Percentiles rank a stretch among this genome's conserved stretches.
Conservation (phyloP, 2,797 vertebrate species). For the Pantherophis vulpinus region DNA sequence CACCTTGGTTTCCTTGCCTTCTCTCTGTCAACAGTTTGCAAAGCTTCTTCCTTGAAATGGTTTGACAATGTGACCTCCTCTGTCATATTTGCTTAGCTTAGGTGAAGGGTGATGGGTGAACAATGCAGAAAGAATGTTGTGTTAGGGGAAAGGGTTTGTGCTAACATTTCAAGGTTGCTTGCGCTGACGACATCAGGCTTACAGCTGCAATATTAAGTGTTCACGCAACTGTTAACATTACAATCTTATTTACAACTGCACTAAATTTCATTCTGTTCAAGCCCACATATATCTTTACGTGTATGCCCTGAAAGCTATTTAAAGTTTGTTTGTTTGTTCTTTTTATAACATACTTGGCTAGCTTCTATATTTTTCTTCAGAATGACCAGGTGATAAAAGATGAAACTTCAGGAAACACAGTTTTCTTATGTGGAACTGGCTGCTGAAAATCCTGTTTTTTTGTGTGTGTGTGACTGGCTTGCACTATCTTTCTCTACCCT, state of each 20-base stretch:
- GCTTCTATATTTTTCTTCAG: background rate
- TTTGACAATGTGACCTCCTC: conserved; percentile 4
- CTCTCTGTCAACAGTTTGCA: background rate
- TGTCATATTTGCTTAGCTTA: conserved; percentile 9
- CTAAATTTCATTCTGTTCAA: background rate
- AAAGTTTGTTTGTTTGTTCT: background rate
- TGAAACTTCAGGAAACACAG: background rate
- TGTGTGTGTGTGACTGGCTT: background rate
- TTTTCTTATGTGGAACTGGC: background rate
- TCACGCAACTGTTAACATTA: background rate
- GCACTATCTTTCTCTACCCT: background rate
- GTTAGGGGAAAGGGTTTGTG: background rate
- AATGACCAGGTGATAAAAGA: background rate
- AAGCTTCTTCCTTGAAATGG: background rate
- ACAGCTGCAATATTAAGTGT: background rate
- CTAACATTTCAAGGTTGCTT: conserved; percentile 5
- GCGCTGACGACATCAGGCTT: background rate
- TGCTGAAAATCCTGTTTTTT: background rate
- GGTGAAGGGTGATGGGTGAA: conserved; percentile 4
- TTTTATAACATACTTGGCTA: background rate
- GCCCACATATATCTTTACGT: background rate
- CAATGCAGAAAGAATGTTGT: background rate
- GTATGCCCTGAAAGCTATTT: too few species aligned
- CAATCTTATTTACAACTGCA: background rate
- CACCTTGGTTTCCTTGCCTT: background rate